Base-by-base conservation (phyloP, 2,113 vertebrate species). In the Tragelaphus scriptus region DNA sequence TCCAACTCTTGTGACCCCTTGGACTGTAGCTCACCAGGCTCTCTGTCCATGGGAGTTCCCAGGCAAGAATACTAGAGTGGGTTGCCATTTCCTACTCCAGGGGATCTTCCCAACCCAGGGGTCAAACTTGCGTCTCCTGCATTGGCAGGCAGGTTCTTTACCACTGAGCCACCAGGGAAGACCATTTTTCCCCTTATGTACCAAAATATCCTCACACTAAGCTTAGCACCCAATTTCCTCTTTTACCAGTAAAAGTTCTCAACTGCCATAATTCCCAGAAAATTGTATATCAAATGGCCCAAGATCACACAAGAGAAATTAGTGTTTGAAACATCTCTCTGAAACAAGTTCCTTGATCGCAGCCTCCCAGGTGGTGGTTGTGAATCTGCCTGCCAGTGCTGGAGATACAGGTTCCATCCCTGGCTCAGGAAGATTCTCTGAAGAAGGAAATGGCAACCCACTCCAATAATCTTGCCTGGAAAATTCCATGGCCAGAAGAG, bases 101-200 rank as follows among this genome's bases (percentile, higher is more conserved):
- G 68, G 21, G 19, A 75, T 75, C 21, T 75, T 40, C 68, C 68
- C 2, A 25, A 40, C 68, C 68, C 68, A 75, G 36, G 36, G 10
- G 40, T 75, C 21, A 25, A 40, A 75, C 10, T 75, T 0, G 0
- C 0, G 0, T 25, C 68, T 75, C 68, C 36, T 75, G 10, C 68
- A 40, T 23, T 75, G 36, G 68, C 36, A 75, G 68, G 68, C n/a
- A 75, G 36, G 21, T 75, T 75, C 36, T 75, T 40, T 75, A 40
- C 21, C 68, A 13, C 36, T 23, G 68, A 40, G 36, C 21, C 68
- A 75, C 68, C 5, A 40, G 68, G 68, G 68, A 40, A 75, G 68
- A 40, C 68, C n/a, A 75, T 40, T 75, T 75, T 75, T 12, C 44
- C 26, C 47, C 10, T 88, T 55, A 28, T 15, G 26, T 75, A 21